Percentiles rank a stretch among this genome's conserved stretches.
These are phyloP conservation scores for Pharmacophagus antenor DNA, from an alignment of 2,888 invertebrate species.

Conservation along the genomic window DNA sequence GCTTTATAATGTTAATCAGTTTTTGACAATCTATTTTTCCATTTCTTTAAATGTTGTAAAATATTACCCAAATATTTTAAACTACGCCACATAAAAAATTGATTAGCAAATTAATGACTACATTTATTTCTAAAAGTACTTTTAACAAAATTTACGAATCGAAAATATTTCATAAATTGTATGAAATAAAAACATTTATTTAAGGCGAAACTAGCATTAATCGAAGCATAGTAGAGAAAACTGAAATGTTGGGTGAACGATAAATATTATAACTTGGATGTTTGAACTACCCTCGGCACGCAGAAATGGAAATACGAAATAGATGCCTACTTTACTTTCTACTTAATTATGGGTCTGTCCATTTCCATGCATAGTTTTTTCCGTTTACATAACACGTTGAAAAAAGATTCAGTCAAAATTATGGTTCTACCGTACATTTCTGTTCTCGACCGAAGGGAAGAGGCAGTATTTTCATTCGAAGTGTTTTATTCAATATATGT, in stretches of 20 bases:
- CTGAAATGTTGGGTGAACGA: conserved; percentile 9
- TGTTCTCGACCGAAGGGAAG: no score
- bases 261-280: conserved; percentile 13
- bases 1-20: no score
- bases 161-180: not conserved
- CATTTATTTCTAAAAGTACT: no score
- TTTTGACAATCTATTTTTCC: no score
- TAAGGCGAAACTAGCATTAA: not conserved
- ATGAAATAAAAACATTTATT: not conserved
- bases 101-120: no score
- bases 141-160: not conserved
- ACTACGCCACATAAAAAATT: no score
- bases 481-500: no score
- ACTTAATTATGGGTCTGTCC: conserved; percentile 5
- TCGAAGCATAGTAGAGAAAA: not conserved
- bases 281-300: conserved; percentile 10
- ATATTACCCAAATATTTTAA: no score
- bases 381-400: not conserved
- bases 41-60: no score
- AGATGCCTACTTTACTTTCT: conserved; percentile 1
- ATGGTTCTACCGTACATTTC: no score
- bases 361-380: not conserved
- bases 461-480: no score
- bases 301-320: conserved; percentile 44
- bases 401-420: no score